phyloP scores from a whole-genome alignment of 2,113 vertebrate genomes.

The Indicator indicator region DNA sequence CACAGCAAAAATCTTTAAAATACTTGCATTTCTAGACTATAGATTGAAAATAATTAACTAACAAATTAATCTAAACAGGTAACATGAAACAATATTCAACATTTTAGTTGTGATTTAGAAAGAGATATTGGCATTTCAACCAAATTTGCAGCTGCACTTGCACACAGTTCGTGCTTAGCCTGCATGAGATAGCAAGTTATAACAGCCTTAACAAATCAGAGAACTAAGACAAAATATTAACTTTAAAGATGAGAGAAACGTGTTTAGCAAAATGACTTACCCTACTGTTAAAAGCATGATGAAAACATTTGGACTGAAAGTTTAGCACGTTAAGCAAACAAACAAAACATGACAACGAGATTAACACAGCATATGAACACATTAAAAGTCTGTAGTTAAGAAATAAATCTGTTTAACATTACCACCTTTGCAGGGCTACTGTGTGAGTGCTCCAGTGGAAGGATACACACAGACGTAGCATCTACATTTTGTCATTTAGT shows the following conservation, averaged over 20 bases:
- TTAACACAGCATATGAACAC: background rate
- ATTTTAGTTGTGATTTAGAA: background rate
- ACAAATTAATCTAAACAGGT: conserved; percentile 33
- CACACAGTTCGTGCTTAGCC: conserved; percentile 20
- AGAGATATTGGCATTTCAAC: background rate
- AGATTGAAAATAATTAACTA: conserved; percentile 23
- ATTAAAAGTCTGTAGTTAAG: conserved; percentile 28
- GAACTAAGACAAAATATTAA: conserved; percentile 31
- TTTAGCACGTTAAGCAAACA: conserved; percentile 53
- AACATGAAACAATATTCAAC: conserved; percentile 16
- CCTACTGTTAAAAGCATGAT: conserved; percentile 24
- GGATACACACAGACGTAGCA: conserved; percentile 31
- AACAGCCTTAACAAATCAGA: conserved; percentile 25
- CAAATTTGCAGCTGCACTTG: conserved; percentile 51
- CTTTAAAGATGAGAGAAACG: conserved; percentile 29
- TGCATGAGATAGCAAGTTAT: background rate
- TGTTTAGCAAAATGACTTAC: conserved; percentile 25
- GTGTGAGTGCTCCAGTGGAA: conserved; percentile 24
- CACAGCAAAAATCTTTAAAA: conserved; percentile 14
- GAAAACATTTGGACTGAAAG: conserved; percentile 49
- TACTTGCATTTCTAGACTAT: conserved; percentile 59
- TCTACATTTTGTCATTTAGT: conserved; percentile 34
- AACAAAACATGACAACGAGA: conserved; percentile 52
- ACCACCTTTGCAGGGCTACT: conserved; percentile 49
- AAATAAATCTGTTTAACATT: conserved; percentile 60